Percentiles rank a stretch among this genome's conserved stretches.
phyloP scores from a whole-genome alignment of 2,888 invertebrate genomes.

The Alloplasta piceator region DNA sequence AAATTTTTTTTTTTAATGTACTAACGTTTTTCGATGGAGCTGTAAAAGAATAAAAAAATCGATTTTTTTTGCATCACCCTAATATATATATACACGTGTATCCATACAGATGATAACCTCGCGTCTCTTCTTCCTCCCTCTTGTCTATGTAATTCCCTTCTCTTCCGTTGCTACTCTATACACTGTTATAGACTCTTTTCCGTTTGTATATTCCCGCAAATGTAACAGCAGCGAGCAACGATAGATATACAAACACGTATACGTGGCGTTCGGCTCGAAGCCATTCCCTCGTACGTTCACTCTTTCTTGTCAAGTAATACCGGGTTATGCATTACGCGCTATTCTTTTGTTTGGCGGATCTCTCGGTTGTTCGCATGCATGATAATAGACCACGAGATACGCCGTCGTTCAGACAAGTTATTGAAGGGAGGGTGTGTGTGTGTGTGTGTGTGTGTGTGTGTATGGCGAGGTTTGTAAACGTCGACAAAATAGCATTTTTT shows the following conservation, averaged over 20 bases:
- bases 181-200: conserved; percentile 33
- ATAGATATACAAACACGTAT: conserved; percentile 2
- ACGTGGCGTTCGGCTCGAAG: conserved; percentile 42
- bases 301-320: conserved; percentile 57
- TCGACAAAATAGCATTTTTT: conserved; percentile 36
- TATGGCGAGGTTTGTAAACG: conserved; percentile 20
- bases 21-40: no score
- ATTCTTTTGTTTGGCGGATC: conserved; percentile 64
- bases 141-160: conserved; percentile 40
- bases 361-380: conserved; percentile 53
- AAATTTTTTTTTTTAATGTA: no score
- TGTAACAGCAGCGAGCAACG: background rate
- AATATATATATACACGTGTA: background rate
- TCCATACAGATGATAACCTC: conserved; percentile 44
- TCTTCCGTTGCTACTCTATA: conserved; percentile 52
- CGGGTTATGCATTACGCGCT: conserved; percentile 55
- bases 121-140: conserved; percentile 13
- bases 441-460: background rate
- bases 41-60: no score
- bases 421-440: background rate
- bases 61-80: no score
- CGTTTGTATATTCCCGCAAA: conserved; percentile 4
- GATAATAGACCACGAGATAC: conserved; percentile 18
- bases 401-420: background rate
- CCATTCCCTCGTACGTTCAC: conserved; percentile 37